phyloP scores from a whole-genome alignment of 2,888 invertebrate species.

The Plutella xylostella region DNA sequence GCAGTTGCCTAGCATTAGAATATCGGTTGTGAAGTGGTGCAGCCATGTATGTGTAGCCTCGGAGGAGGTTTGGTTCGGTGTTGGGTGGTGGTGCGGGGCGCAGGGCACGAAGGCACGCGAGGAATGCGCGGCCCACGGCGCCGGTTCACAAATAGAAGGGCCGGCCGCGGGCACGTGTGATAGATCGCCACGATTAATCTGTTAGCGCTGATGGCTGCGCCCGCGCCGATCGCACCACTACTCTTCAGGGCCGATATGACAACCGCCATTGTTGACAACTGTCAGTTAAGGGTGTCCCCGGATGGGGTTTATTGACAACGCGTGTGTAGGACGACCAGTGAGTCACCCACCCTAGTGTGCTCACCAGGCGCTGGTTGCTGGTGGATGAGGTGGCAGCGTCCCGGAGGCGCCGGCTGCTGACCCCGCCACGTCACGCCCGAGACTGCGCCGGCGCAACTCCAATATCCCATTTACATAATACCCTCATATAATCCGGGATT shows the following conservation, averaged over 20 bases:
- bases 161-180: conserved; percentile 61
- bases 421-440: conserved; percentile 37
- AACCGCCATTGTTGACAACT: too few species aligned
- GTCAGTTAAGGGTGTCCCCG: too few species aligned
- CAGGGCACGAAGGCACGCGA: conserved; percentile 51
- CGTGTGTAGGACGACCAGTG: not conserved
- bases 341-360: too few species aligned
- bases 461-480: conserved; percentile 6
- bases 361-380: too few species aligned
- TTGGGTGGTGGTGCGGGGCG: conserved; percentile 31
- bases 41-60: conserved; percentile 20
- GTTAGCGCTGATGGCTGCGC: conserved; percentile 51
- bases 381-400: not conserved
- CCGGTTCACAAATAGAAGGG: conserved; percentile 69
- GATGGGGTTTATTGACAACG: not conserved
- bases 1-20: conserved; percentile 23
- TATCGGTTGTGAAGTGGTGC: conserved; percentile 18
- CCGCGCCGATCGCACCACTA: conserved; percentile 22
- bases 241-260: too few species aligned
- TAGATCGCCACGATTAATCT: conserved; percentile 60
- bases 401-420: conserved; percentile 43
- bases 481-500: conserved; percentile 3
- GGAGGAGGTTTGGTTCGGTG: conserved; percentile 27
- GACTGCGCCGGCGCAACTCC: conserved; percentile 2
- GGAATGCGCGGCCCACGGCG: conserved; percentile 66